Evolutionary conservation across 2,888 invertebrate species (phyloP), one percentile per base, ranked within the genome.

Genomic region (Elegia similella): DNA sequence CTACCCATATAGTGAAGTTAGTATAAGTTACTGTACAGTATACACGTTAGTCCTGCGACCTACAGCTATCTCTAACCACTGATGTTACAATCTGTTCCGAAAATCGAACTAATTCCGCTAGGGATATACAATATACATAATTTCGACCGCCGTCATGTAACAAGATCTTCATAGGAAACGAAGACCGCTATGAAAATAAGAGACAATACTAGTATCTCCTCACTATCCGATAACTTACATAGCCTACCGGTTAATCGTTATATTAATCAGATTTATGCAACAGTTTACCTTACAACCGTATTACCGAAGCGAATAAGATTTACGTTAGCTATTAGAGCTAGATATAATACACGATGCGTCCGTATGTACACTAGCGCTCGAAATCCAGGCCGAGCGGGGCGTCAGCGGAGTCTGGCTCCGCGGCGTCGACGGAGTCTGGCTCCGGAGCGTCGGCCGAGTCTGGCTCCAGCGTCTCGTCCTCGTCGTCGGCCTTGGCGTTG

Each of bases 1-100:
- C 89, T 89, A 89, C 89, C 89, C 86, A 86, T 83, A 84, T 80
- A 86, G 86, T 86, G 88, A 86, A 86, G 84, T 89, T 88, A 88
- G 88, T 89, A 84, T 82, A 82, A 80, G 75, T 86, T 87, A 88
- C 88, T 88, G 89, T 88, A 88, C 88, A 88, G 73, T 81, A 80
- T 78, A 82, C 72, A 80, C 66, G 79, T 86, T 79, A 84, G 78
- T 73, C 73, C 80, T 80, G 84, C 82, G 78, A 76, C 75, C 88
- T 87, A 87, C 78, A 73, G 76, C 84, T 84, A 86, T 78, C 74
- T 69, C 72, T 78, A 79, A 80, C 80, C 84, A 80, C 82, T 78
- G 77, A 76, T 69, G 69, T 72, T 72, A 62, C 63, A 69, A 68
- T 61, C 72, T 68, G 65, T 64, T 71, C 64, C 68, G 15, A 12